phyloP scores from a whole-genome alignment of 2,888 invertebrate species.

The Exephanes ischioxanthus region DNA sequence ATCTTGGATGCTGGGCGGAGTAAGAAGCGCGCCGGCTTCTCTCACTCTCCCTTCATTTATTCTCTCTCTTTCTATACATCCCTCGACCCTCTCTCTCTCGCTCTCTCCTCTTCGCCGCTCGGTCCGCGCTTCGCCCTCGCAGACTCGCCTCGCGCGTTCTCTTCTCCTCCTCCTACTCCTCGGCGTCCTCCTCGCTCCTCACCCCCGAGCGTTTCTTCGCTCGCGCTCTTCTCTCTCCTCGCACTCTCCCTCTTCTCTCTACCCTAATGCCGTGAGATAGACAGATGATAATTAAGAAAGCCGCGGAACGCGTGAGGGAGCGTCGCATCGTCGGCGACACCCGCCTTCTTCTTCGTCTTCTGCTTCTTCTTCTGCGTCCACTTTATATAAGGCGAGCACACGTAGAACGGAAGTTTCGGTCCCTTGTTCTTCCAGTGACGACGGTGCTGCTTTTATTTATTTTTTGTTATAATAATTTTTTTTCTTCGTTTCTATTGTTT shows the following conservation, averaged over 20 bases:
- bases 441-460: too few species aligned
- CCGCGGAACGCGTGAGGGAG: slow-evolving; percentile 83
- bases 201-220: slow-evolving; percentile 28
- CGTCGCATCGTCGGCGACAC: slow-evolving; percentile 76
- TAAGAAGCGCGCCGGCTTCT: slow-evolving; percentile 80
- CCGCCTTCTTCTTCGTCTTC: slow-evolving; percentile 21
- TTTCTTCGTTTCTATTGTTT: neutral
- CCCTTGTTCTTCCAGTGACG: slow-evolving; percentile 30
- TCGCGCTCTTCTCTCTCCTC: slow-evolving; percentile 66
- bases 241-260: slow-evolving; percentile 60
- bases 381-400: slow-evolving; percentile 44
- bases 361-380: slow-evolving; percentile 57
- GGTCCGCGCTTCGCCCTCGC: slow-evolving; percentile 61
- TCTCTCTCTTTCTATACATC: slow-evolving; percentile 65
- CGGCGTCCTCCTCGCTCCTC: slow-evolving; percentile 52
- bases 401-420: slow-evolving; percentile 38
- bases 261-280: slow-evolving; percentile 82
- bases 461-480: too few species aligned
- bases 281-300: slow-evolving; percentile 85
- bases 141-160: slow-evolving; percentile 53
- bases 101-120: slow-evolving; percentile 57
- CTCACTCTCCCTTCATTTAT: slow-evolving; percentile 69
- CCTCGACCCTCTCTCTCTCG: slow-evolving; percentile 64
- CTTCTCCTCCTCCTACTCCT: slow-evolving; percentile 49
- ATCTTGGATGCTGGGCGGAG: slow-evolving; percentile 85